Evolutionary conservation across 1,140 invertebrate genomes (phyloP).

Genomic region (Lordiphosa stackelbergi): DNA sequence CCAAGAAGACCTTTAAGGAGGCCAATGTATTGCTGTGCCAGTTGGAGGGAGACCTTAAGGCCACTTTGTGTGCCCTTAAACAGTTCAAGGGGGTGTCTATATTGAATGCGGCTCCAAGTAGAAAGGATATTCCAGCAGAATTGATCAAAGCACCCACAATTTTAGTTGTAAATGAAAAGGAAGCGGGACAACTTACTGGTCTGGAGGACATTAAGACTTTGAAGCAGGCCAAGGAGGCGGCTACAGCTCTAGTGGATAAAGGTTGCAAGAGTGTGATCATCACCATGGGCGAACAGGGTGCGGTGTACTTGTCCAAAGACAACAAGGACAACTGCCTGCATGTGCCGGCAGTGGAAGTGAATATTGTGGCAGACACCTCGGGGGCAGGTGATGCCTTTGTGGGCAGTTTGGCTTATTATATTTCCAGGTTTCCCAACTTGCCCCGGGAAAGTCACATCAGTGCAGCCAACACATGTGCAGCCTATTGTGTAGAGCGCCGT

Average conservation of each 20-base stretch:
- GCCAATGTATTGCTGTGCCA: slow-evolving; percentile 84
- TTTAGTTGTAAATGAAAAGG: slow-evolving; percentile 93
- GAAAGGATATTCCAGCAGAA: slow-evolving; percentile 80
- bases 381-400: slow-evolving; percentile 95
- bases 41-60: slow-evolving; percentile 87
- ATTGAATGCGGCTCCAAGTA: slow-evolving; percentile 91
- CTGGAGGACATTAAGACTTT: slow-evolving; percentile 68
- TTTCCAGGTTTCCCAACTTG: slow-evolving; percentile 81
- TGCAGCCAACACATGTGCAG: slow-evolving; percentile 85
- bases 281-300: slow-evolving; percentile 87
- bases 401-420: slow-evolving; percentile 88
- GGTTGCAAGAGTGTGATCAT: slow-evolving; percentile 89
- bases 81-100: slow-evolving; percentile 85
- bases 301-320: slow-evolving; percentile 81
- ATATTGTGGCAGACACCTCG: slow-evolving; percentile 87
- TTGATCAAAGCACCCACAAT: slow-evolving; percentile 85
- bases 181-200: slow-evolving; percentile 86
- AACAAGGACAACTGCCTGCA: slow-evolving; percentile 77
- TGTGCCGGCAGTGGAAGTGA: slow-evolving; percentile 81
- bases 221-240: slow-evolving; percentile 80
- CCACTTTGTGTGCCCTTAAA: slow-evolving; percentile 86
- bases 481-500: slow-evolving; percentile 84
- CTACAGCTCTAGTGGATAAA: slow-evolving; percentile 80
- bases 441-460: slow-evolving; percentile 82
- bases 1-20: slow-evolving; percentile 16